phyloP scores from a whole-genome alignment of 2,113 vertebrate species.

The Datnioides undecimradiatus region DNA sequence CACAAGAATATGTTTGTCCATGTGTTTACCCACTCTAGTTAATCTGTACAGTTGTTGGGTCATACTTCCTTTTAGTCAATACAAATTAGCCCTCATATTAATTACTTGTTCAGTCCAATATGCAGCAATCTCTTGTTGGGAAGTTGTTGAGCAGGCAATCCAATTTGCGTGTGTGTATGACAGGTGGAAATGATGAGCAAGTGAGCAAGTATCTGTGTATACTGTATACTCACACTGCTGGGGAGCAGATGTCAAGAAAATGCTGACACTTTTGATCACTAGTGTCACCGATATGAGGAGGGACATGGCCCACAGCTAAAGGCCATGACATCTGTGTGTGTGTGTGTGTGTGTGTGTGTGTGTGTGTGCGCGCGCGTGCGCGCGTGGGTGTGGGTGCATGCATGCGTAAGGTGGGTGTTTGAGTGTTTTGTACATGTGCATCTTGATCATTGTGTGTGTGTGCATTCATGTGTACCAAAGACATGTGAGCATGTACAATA shows the following conservation, averaged over 20 bases:
- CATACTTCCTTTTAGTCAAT: not conserved
- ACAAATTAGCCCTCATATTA: not conserved
- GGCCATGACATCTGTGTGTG: conserved; percentile 49
- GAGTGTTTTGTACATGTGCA: conserved; percentile 24
- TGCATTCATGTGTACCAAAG: conserved; percentile 25
- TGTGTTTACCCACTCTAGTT: not conserved
- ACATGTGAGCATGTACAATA: conserved; percentile 50
- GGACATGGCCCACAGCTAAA: conserved; percentile 50
- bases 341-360: conserved; percentile 29
- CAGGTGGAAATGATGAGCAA: conserved; percentile 62
- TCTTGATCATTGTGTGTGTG: conserved; percentile 12
- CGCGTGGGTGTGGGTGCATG: conserved; percentile 20
- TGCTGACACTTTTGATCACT: conserved; percentile 70
- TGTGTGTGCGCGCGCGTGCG: conserved; percentile 38
- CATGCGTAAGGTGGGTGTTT: conserved; percentile 15
- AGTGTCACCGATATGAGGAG: conserved; percentile 65
- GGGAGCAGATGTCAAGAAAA: conserved; percentile 71
- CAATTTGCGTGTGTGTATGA: conserved; percentile 29
- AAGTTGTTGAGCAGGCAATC: conserved; percentile 24
- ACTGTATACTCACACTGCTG: conserved; percentile 55
- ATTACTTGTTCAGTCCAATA: not conserved
- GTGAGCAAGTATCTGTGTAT: conserved; percentile 50
- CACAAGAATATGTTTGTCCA: not conserved
- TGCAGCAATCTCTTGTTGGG: not conserved
- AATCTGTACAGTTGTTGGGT: not conserved